These are phyloP conservation scores for Dromius quadrimaculatus DNA, from an alignment of 2,888 invertebrate species.

Conservation along the genomic window DNA sequence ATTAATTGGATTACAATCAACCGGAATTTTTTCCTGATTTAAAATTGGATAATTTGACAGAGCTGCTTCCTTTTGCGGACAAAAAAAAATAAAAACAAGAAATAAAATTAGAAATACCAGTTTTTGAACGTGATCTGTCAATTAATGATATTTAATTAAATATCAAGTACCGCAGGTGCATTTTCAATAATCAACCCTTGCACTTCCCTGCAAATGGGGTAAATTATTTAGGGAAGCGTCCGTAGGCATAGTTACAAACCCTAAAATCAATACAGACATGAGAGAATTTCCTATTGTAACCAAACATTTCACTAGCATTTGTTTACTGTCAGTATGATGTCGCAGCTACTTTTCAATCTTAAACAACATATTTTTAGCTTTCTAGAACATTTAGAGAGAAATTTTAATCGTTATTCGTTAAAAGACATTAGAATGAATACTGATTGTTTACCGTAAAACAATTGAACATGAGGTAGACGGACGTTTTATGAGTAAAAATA, in stretches of 20 bases:
- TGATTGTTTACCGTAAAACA: not conserved
- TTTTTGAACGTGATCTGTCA: slow-evolving; percentile 9
- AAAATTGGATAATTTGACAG: too few species aligned
- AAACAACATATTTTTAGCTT: not conserved
- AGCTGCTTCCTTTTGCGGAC: not conserved
- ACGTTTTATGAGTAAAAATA: too few species aligned
- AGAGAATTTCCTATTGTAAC: not conserved
- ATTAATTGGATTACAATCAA: too few species aligned
- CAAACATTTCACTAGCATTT: not conserved
- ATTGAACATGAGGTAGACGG: not conserved
- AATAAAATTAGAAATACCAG: slow-evolving; percentile 2
- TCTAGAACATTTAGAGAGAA: not conserved
- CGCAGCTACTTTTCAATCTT: not conserved
- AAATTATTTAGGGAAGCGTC: too few species aligned
- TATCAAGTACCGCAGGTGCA: too few species aligned
- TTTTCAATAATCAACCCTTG: too few species aligned
- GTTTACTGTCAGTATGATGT: not conserved
- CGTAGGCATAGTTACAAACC: not conserved
- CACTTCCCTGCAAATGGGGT: too few species aligned
- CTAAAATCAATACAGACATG: slow-evolving; percentile 1
- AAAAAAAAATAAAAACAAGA: not conserved
- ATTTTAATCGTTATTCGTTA: not conserved
- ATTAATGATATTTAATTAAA: slow-evolving; percentile 7
- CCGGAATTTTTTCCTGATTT: too few species aligned
- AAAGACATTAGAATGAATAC: not conserved